Percentiles rank a stretch among this genome's conserved stretches.
Conservation (phyloP, 1,140 invertebrate genomes). For the Marisa cornuarietis region DNA sequence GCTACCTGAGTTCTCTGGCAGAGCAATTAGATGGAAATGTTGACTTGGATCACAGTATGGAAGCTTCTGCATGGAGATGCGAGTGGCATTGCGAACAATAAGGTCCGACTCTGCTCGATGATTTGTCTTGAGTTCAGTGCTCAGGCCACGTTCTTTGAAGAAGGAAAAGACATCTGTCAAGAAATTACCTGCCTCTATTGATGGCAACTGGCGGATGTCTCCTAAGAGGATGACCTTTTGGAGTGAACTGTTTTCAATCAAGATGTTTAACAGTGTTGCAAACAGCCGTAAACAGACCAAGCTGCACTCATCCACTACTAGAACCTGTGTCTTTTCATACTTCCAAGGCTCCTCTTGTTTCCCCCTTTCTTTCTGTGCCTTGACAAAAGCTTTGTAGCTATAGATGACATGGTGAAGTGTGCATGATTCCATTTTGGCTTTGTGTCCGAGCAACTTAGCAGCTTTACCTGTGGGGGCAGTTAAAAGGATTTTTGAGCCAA, state of each 20-base stretch:
- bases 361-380: slow-evolving; percentile 5
- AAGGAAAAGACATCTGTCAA: slow-evolving; percentile 47
- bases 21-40: slow-evolving; percentile 42
- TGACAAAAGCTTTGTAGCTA: slow-evolving; percentile 42
- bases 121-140: slow-evolving; percentile 52
- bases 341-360: slow-evolving; percentile 36
- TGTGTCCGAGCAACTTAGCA: slow-evolving; percentile 55
- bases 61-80: slow-evolving; percentile 42
- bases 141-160: slow-evolving; percentile 31
- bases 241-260: slow-evolving; percentile 47
- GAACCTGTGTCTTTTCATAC: slow-evolving; percentile 39
- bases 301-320: slow-evolving; percentile 62
- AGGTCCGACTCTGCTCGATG: slow-evolving; percentile 58
- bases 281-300: slow-evolving; percentile 58
- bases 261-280: slow-evolving; percentile 45
- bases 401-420: slow-evolving; percentile 59
- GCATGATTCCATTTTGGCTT: slow-evolving; percentile 44
- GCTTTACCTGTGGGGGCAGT: slow-evolving; percentile 61
- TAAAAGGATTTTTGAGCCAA: slow-evolving; percentile 29
- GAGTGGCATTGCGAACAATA: slow-evolving; percentile 58
- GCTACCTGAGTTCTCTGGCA: slow-evolving; percentile 25
- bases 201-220: slow-evolving; percentile 60
- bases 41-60: slow-evolving; percentile 43
- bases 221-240: slow-evolving; percentile 55
- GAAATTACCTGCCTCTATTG: slow-evolving; percentile 62